These are phyloP conservation scores for Dysmachus trigonus DNA, from an alignment of 2,888 invertebrate species.

Conservation along the genomic window DNA sequence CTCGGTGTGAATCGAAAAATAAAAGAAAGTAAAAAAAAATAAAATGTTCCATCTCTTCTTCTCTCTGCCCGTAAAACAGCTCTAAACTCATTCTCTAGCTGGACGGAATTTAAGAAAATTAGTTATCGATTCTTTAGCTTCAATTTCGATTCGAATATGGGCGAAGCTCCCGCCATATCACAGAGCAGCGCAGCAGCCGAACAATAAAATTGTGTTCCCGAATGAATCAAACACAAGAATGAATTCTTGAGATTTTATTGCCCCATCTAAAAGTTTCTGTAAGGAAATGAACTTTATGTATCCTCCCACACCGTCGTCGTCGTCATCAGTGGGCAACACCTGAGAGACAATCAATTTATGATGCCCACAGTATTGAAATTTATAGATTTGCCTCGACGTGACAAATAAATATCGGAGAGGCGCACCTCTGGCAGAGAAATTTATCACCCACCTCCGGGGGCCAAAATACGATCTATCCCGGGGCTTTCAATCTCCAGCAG, in stretches of 20 bases:
- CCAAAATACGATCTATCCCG: neutral
- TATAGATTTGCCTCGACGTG: constrained; percentile 46
- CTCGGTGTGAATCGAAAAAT: neutral
- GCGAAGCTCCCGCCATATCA: neutral
- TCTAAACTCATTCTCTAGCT: neutral
- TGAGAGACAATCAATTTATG: constrained; percentile 31
- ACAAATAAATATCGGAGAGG: constrained; percentile 46
- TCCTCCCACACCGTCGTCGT: constrained; percentile 4
- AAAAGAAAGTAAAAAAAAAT: neutral
- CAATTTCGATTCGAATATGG: neutral
- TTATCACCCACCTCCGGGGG: constrained; percentile 29
- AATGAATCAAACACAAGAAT: constrained; percentile 15
- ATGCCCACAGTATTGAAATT: constrained; percentile 45
- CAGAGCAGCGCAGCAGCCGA: neutral
- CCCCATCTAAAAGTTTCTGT: neutral
- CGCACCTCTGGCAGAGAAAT: constrained; percentile 24
- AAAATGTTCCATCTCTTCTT: no score
- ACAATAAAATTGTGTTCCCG: constrained; percentile 28
- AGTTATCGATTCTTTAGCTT: constrained; percentile 32
- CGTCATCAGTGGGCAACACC: constrained; percentile 14
- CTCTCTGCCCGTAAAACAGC: neutral
- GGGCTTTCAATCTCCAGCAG: constrained; percentile 4
- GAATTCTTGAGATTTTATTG: constrained; percentile 38
- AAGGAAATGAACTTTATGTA: constrained; percentile 21
- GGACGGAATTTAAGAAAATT: constrained; percentile 4